Percentiles rank a stretch among this genome's conserved stretches.
Evolutionary conservation across 1,140 invertebrate genomes (phyloP).

Genomic region (Acromyrmex heyeri): DNA sequence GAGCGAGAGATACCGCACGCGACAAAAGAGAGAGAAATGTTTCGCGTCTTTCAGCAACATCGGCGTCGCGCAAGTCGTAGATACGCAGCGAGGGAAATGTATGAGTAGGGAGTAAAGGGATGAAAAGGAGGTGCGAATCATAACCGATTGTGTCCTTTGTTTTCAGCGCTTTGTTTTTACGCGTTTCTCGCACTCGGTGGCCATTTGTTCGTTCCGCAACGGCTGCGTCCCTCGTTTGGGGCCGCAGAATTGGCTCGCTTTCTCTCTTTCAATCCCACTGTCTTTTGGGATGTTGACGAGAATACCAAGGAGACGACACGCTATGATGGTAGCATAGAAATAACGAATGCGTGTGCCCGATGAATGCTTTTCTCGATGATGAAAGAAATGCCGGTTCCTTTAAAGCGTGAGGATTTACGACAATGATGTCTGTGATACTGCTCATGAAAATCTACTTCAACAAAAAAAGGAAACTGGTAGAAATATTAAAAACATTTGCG

Average conservation of each 20-base stretch:
- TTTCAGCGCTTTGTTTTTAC: constrained; percentile 74
- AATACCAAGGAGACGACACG: constrained; percentile 40
- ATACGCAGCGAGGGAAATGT: constrained; percentile 20
- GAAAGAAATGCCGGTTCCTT: constrained; percentile 15
- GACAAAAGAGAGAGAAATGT: constrained; percentile 73
- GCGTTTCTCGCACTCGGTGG: constrained; percentile 65
- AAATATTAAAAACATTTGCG: neutral
- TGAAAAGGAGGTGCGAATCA: constrained; percentile 72
- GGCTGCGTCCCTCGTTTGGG: constrained; percentile 39
- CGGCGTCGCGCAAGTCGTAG: constrained; percentile 43
- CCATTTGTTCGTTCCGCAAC: constrained; percentile 67
- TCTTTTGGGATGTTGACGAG: constrained; percentile 1
- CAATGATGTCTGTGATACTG: constrained; percentile 5
- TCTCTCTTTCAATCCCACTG: neutral
- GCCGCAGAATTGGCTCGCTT: constrained; percentile 44
- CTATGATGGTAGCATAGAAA: neutral
- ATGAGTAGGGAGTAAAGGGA: neutral
- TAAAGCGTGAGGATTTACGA: constrained; percentile 11
- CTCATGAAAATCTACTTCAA: neutral
- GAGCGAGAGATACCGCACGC: constrained; percentile 25
- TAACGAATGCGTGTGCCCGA: constrained; percentile 33
- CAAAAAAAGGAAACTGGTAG: neutral
- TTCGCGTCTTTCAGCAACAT: constrained; percentile 58
- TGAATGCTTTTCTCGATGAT: constrained; percentile 30
- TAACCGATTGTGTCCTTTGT: constrained; percentile 79